Evolutionary conservation across 2,113 vertebrate species (phyloP).

Genomic region (Silurus glanis): DNA sequence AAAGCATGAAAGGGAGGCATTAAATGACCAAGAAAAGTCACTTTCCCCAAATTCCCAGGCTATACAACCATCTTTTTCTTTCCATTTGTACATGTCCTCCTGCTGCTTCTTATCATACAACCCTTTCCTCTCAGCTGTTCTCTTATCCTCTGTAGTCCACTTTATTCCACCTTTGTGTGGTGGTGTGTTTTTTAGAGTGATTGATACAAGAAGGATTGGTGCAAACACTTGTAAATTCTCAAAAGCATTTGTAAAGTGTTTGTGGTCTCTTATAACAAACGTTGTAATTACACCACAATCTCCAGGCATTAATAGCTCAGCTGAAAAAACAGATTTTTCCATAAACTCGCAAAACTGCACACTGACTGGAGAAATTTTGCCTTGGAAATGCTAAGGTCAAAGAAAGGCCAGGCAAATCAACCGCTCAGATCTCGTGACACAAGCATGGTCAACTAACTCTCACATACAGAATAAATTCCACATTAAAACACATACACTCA

Average conservation of each 20-base stretch:
- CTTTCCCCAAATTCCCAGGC: slow-evolving; percentile 22
- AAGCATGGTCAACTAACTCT: background rate
- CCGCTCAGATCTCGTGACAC: too few relatives aligned
- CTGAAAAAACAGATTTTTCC: background rate
- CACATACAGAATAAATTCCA: background rate
- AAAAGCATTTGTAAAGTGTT: background rate
- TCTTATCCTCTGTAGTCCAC: background rate
- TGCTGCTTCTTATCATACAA: background rate
- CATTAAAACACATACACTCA: background rate
- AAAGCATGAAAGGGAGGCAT: background rate
- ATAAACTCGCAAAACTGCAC: background rate
- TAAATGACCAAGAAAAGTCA: slow-evolving; percentile 24
- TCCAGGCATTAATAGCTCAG: background rate
- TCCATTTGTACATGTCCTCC: background rate
- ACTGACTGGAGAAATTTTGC: background rate
- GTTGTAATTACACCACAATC: background rate
- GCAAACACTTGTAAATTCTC: background rate
- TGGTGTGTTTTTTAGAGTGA: background rate
- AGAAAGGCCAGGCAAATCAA: background rate
- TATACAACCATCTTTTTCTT: slow-evolving; percentile 13
- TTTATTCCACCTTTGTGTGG: background rate
- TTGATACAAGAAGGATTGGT: too few relatives aligned
- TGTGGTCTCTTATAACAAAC: background rate
- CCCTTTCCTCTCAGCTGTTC: background rate
- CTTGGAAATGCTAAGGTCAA: background rate